Percentiles rank a stretch among this genome's conserved stretches.
Evolutionary conservation across 2,888 invertebrate species (phyloP).

Genomic region (Lasius fuliginosus): DNA sequence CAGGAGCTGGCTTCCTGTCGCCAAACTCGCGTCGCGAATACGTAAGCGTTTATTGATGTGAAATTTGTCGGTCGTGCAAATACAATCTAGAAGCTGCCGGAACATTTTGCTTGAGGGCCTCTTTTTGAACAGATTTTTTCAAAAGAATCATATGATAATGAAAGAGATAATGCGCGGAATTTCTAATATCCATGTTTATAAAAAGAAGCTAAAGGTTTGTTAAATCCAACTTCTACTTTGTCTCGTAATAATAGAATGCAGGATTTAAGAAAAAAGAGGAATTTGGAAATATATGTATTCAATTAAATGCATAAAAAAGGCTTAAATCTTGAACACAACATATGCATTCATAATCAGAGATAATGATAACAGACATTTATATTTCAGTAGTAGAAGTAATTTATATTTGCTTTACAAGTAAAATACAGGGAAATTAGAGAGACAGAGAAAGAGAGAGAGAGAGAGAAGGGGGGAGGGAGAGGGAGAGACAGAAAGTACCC

Average conservation of each 20-base stretch:
- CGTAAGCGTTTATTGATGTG: conserved; percentile 37
- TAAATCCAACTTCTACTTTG: neutral
- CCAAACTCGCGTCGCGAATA: conserved; percentile 56
- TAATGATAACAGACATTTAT: neutral
- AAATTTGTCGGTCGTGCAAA: conserved; percentile 54
- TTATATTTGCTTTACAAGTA: neutral
- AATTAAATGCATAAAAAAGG: neutral
- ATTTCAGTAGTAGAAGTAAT: neutral
- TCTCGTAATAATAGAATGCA: neutral
- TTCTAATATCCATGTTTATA: neutral
- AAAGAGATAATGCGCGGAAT: neutral
- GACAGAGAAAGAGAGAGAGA: neutral
- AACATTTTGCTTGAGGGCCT: conserved; percentile 8
- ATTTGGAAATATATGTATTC: neutral
- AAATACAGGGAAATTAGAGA: neutral
- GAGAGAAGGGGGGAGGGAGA: no score
- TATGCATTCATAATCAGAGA: neutral
- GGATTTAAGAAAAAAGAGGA: neutral
- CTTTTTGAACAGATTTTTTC: conserved; percentile 11
- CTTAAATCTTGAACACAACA: neutral
- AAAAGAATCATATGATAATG: neutral
- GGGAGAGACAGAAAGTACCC: neutral
- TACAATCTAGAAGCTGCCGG: conserved; percentile 5
- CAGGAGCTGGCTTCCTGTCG: conserved; percentile 58
- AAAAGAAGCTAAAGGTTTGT: neutral